Evolutionary conservation across 2,113 vertebrate genomes (phyloP).

Genomic region (Lasiurus borealis): DNA sequence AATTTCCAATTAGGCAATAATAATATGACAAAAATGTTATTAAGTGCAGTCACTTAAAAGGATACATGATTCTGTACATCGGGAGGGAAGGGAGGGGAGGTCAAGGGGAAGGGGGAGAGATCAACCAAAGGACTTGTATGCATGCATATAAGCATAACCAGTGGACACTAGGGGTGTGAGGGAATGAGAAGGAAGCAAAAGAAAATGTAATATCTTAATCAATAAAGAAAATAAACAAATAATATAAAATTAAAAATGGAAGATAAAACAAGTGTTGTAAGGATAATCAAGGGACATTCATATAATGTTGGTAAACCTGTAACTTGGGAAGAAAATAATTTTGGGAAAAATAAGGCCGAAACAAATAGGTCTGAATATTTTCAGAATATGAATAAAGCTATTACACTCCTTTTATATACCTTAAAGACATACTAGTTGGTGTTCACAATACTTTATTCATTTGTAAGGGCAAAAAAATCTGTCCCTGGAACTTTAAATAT

Average conservation of each 20-base stretch:
- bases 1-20: neutral
- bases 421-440: neutral
- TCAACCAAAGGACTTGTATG: too few relatives aligned
- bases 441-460: neutral
- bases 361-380: neutral
- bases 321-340: neutral
- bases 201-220: too few relatives aligned
- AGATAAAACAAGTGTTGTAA: neutral
- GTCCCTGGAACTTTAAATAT: neutral
- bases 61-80: neutral
- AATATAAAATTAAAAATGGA: neutral
- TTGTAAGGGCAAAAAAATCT: neutral
- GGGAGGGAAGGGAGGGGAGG: too few relatives aligned
- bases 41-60: neutral
- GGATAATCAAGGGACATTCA: neutral
- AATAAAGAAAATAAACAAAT: too few relatives aligned
- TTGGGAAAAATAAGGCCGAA: neutral
- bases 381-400: neutral
- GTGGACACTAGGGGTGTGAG: too few relatives aligned
- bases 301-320: neutral
- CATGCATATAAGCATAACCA: too few relatives aligned
- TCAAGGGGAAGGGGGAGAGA: too few relatives aligned
- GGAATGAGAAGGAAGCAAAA: too few relatives aligned
- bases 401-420: neutral
- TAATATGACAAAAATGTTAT: neutral